Evolutionary conservation across 2,888 invertebrate species (phyloP), one percentile per base, ranked within the genome.

Genomic region (Cataglyphis livida): DNA sequence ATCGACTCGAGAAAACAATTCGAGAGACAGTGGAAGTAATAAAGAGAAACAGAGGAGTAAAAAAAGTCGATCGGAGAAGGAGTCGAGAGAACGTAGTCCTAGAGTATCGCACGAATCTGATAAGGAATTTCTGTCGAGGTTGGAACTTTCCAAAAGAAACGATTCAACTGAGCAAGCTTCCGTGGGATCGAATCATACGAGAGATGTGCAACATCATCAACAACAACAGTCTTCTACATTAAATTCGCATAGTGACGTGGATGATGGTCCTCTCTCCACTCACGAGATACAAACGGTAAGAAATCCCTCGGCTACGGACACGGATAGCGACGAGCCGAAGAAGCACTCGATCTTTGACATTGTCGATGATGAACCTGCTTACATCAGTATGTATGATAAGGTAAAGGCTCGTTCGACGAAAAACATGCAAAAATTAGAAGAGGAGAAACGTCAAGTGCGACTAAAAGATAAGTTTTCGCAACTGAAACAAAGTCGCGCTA

Each of bases 361-460:
- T 82, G 96, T 98, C 64, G 97, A 98, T 93, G 98, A 98, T 92
- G 98, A 97, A 84, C 98, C 98, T 0, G 97, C 97, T 12, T 98
- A 98, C 93, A 98, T 98, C 84, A 99, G 99, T 12, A 99, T 99
- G 99, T 99, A 99, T 94, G 99, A 99, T 94, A 99, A 99, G 95
- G 98, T 98, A 0, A 98, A 98, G 95, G 98, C 98, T 3, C 96
- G 98, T 59, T 98, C 98, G 35, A 98, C 98, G 91, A 98, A 98
- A 95, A 98, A 98, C 94, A 98, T 98, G 97, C 98, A 98, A 93
- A 98, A 98, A 93, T 97, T 98, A 93, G 98, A 98, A 93, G 98
- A 98, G 94, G 98, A 98, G 94, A 98, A 98, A 93, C 96, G 97
- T 0, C 97, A 97, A 94, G 98, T 98, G 93, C 89, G 94, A 44